Base-by-base conservation (phyloP, 2,888 invertebrate species). In the Bellardia bayeri region DNA sequence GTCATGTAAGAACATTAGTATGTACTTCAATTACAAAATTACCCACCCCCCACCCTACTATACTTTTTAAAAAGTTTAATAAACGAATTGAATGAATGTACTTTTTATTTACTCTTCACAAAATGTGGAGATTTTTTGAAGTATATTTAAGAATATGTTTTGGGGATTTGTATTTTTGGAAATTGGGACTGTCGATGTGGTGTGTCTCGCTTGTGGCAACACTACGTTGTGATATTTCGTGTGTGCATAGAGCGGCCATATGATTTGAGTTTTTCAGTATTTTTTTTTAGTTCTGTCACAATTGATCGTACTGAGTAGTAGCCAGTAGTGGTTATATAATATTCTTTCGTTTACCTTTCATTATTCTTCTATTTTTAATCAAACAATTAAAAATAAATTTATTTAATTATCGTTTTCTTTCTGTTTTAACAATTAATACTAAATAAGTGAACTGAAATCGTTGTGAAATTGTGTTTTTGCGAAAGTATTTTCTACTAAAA, bases 261-360 rank as follows among this genome's bases (percentile, higher is more conserved):
- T 85, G 85, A 75, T 69, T 79, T 85, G 30, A 56, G 74, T 49
- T 58, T 56, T 82, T 82, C 66, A 74, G 64, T 80, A 37, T 75
- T 80, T 63, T 78, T 68, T 69, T 71, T 85, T 56, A 81, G 85
- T 81, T 75, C 80, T 85, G 85, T 85, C 85, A 85, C 80, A 85
- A 85, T 85, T 85, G 81, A 81, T 85, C 85, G 80, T 74, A 85
- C 85, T 81, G 80, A 71, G 78, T 64, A 76, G 76, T 76, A 83
- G 85, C 68, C 56, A 81, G 69, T 79, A 85, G 80, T 81, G 85
- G 69, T 85, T 85, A 85, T 85, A 85, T 85, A 85, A 85, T 81
- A 85, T 81, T 81, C 69, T 75, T 85, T 85, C 74, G 80, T 85
- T 80, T 85, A 81, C 75, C 80, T 81, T 85, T 80, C 63, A 68